These are phyloP conservation scores for Epiblema foenella DNA, from an alignment of 2,888 invertebrate species.

Conservation along the genomic window DNA sequence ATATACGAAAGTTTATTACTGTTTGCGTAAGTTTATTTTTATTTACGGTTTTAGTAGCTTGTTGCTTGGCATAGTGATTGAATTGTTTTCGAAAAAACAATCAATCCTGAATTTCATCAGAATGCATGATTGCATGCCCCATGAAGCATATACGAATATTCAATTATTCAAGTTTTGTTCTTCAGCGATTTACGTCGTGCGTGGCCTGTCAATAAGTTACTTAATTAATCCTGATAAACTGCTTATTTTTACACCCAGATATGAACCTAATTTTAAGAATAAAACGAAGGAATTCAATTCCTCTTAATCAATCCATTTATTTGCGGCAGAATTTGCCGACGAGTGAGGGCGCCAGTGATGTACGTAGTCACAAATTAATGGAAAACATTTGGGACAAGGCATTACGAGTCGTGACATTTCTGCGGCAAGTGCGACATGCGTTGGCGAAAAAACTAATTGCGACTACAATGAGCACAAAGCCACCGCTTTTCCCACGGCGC, in stretches of 20 bases:
- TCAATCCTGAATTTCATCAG: too few species aligned
- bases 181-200: background rate
- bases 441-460: slow-evolving; percentile 81
- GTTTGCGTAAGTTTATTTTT: background rate
- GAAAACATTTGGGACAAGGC: slow-evolving; percentile 73
- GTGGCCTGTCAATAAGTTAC: background rate
- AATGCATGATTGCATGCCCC: too few species aligned
- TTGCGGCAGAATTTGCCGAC: slow-evolving; percentile 13
- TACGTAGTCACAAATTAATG: slow-evolving; percentile 73
- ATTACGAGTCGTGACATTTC: slow-evolving; percentile 78
- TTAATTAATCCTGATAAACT: background rate
- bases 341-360: slow-evolving; percentile 47
- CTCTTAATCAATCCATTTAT: background rate
- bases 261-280: background rate
- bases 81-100: too few species aligned
- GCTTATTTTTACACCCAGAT: background rate
- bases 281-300: background rate
- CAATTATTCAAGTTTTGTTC: slow-evolving; percentile 4
- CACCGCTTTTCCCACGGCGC: slow-evolving; percentile 82
- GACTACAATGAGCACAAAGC: slow-evolving; percentile 81
- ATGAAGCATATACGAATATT: background rate
- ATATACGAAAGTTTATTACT: background rate
- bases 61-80: background rate
- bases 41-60: background rate
- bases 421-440: slow-evolving; percentile 74